Evolutionary conservation across 1,140 invertebrate species (phyloP).

Genomic region (Panagrolaimus sp.): DNA sequence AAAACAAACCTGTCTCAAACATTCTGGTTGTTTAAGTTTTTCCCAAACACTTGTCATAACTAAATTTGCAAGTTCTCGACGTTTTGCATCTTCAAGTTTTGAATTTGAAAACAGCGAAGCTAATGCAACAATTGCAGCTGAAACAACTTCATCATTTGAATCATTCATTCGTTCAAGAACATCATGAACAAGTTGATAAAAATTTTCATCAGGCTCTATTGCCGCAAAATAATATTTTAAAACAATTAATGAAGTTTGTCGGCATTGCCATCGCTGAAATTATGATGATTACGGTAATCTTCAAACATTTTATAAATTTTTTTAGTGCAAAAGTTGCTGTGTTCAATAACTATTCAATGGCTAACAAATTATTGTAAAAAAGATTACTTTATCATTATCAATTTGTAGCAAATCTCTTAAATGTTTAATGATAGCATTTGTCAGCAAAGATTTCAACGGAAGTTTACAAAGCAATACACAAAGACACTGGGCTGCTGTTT

Average conservation of each 20-base stretch:
- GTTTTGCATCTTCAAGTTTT: conserved; percentile 17
- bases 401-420: conserved; percentile 20
- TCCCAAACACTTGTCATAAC: conserved; percentile 36
- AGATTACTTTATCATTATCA: conserved; percentile 16
- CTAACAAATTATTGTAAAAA: neutral
- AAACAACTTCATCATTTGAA: conserved; percentile 33
- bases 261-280: conserved; percentile 38
- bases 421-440: conserved; percentile 16
- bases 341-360: too few relatives aligned
- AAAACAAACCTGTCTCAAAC: conserved; percentile 23
- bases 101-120: conserved; percentile 33
- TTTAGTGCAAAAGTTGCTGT: too few relatives aligned
- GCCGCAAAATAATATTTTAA: conserved; percentile 33
- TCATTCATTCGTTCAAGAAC: conserved; percentile 25
- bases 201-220: neutral
- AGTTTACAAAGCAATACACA: conserved; percentile 20
- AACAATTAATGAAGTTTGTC: conserved; percentile 40
- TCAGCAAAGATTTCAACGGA: conserved; percentile 12
- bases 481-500: conserved; percentile 37
- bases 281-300: too few relatives aligned
- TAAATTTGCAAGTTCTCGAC: conserved; percentile 21
- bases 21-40: conserved; percentile 22
- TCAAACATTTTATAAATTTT: too few relatives aligned
- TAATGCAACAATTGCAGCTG: conserved; percentile 28
- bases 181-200: conserved; percentile 15